phyloP scores from a whole-genome alignment of 92 coral and sea anemone genomes.

The Zoanthus sociatus region DNA sequence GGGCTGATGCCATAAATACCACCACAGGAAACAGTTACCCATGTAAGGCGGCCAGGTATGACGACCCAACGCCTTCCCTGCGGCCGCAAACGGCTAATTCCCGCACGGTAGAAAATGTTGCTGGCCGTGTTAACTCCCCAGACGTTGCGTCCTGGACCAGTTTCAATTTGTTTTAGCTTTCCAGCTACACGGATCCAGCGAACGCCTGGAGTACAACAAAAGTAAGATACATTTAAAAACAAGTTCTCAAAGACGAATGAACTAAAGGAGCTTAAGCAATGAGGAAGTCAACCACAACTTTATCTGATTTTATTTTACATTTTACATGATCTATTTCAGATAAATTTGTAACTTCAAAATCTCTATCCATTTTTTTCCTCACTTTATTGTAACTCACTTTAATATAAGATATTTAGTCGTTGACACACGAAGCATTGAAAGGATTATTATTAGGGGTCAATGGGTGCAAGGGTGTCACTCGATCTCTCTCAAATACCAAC shows the following conservation, averaged over 20 bases:
- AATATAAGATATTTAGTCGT: no score
- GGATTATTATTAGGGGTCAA: no score
- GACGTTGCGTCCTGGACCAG: conserved; percentile 28
- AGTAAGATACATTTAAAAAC: background rate
- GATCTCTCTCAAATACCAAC: no score
- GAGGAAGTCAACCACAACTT: no score
- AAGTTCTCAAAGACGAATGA: background rate
- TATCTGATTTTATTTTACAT: no score
- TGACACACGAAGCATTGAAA: no score
- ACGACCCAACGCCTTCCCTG: conserved; percentile 24
- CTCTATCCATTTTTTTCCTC: no score
- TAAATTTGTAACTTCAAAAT: no score
- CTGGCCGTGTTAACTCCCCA: conserved; percentile 27
- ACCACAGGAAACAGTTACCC: conserved; percentile 11
- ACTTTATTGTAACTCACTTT: no score
- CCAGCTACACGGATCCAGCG: conserved; percentile 19
- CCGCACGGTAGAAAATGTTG: conserved; percentile 20
- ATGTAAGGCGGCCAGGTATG: conserved; percentile 16
- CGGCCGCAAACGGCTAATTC: conserved; percentile 3
- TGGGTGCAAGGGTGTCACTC: no score
- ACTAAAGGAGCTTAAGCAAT: no score
- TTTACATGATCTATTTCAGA: no score
- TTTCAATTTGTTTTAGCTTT: conserved; percentile 18
- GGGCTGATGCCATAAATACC: conserved; percentile 38
- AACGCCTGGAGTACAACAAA: background rate